Base-by-base conservation (phyloP, 2,797 vertebrate genomes). In the Rhyacichthys aspro region DNA sequence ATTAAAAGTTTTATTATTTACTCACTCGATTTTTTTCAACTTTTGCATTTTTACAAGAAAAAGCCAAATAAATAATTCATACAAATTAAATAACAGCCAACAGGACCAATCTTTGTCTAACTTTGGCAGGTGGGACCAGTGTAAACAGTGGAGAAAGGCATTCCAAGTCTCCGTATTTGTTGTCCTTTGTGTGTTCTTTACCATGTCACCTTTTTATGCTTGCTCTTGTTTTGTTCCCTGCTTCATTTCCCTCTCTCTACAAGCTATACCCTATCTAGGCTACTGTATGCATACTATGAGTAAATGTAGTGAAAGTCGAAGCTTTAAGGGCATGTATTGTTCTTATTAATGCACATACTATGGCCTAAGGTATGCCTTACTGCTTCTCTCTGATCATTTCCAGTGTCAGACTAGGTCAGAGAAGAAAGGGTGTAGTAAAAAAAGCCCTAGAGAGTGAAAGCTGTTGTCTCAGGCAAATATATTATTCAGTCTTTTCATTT, bases 401-500 rank as follows among this genome's bases (percentile, higher is more conserved):
- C 16, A 16, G 28, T 9, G 48, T 64, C 46, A 1, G 55, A 34
- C 17, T 44, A 32, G 66, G 48, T 78, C 55, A 61, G 43, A 44
- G 34, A 12, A 32, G 36, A 62, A n/a, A 11, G 38, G 11, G n/a
- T 50, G 50, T 53, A 33, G 19, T 32, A 59, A 67, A 62, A 33
- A 1, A 38, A 41, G 14, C 7, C 18, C 19, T 0, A 11, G 34
- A 55, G 47, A 55, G 8, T n/a, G 42, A 72, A 58, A 9, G 9
- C 2, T 55, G 72, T 63, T 66, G 53, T 77, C 70, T 78, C 39
- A 37, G 47, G 52, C 59, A 43, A 63, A 57, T 53, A 60, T 39
- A 19, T 61, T 63, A 52, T 70, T 79, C 46, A 65, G 32, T 82
- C 63, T 46, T 37, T 32, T 76, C 53, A 77, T 52, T 76, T 36